Percentiles rank a stretch among this genome's conserved stretches.
These are phyloP conservation scores for Leptinotarsa undecemlineata DNA, from an alignment of 1,140 invertebrate genomes.

Conservation along the genomic window DNA sequence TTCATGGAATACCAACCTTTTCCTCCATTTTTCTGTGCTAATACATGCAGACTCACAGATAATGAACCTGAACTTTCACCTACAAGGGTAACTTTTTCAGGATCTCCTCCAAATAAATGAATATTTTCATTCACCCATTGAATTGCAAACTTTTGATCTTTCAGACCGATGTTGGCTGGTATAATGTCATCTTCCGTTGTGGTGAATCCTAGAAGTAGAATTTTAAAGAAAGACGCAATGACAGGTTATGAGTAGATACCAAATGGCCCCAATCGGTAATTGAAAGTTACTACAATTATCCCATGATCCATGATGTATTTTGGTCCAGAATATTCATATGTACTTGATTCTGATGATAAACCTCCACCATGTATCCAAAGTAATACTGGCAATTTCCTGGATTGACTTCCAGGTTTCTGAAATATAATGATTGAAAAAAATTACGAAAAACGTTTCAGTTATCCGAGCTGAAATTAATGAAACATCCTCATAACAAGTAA, in stretches of 20 bases:
- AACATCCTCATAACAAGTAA: too few species aligned
- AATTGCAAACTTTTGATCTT: conserved; percentile 71
- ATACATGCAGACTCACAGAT: conserved; percentile 65
- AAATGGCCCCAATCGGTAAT: conserved; percentile 63
- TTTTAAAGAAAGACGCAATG: too few species aligned
- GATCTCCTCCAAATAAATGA: conserved; percentile 71
- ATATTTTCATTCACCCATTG: conserved; percentile 74
- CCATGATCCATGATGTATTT: conserved; percentile 33
- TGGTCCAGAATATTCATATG: conserved; percentile 56
- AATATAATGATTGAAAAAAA: background rate
- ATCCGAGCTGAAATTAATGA: too few species aligned
- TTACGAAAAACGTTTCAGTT: too few species aligned
- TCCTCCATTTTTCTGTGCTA: conserved; percentile 64
- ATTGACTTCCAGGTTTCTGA: conserved; percentile 16
- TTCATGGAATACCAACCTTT: conserved; percentile 52
- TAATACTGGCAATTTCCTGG: conserved; percentile 20
- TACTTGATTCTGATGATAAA: conserved; percentile 19
- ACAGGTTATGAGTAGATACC: conserved; percentile 49
- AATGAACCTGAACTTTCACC: conserved; percentile 72
- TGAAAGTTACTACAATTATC: conserved; percentile 33
- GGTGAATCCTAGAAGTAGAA: conserved; percentile 48
- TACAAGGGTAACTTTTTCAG: conserved; percentile 65
- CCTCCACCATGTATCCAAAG: conserved; percentile 37
- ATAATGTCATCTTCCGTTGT: conserved; percentile 63
- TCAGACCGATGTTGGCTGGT: conserved; percentile 72